Percentiles rank a stretch among this genome's conserved stretches.
Evolutionary conservation across 2,888 invertebrate species (phyloP).

Genomic region (Litoditis marina): DNA sequence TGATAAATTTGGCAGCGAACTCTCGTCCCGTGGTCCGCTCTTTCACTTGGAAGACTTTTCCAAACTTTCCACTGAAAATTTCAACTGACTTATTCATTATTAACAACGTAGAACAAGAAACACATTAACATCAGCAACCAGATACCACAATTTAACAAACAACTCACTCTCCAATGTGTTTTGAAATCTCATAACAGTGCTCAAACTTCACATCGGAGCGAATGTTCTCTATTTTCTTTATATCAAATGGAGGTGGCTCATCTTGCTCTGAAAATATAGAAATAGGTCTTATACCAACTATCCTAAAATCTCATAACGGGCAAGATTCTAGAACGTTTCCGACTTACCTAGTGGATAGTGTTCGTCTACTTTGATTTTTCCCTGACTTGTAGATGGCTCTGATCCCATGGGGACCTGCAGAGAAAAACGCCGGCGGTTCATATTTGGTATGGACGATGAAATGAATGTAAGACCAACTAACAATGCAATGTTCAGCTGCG

Average conservation of each 20-base stretch:
- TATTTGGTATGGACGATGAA: too few relatives aligned
- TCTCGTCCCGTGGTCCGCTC: conserved; percentile 71
- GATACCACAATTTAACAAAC: not conserved
- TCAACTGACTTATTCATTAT: too few relatives aligned
- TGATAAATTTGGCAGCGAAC: conserved; percentile 79
- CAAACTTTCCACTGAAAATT: conserved; percentile 66
- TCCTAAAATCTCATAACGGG: too few relatives aligned
- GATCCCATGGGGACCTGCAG: conserved; percentile 42
- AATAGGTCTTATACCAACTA: not conserved
- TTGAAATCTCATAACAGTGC: conserved; percentile 50
- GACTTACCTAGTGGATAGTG: conserved; percentile 35
- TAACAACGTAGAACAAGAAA: too few relatives aligned
- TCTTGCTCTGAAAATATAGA: conserved; percentile 38
- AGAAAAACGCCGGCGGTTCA: conserved; percentile 23
- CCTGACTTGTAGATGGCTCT: conserved; percentile 29
- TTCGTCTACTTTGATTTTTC: conserved; percentile 35
- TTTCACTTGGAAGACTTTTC: conserved; percentile 65
- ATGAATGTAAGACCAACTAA: too few relatives aligned
- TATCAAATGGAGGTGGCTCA: conserved; percentile 56
- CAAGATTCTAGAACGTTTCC: too few relatives aligned
- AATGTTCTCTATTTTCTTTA: conserved; percentile 48
- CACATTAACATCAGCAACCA: not conserved
- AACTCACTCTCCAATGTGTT: conserved; percentile 52
- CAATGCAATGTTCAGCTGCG: too few relatives aligned
- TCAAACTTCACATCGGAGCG: conserved; percentile 54